Conservation (phyloP, 2,797 vertebrate species). For the Falco naumanni region DNA sequence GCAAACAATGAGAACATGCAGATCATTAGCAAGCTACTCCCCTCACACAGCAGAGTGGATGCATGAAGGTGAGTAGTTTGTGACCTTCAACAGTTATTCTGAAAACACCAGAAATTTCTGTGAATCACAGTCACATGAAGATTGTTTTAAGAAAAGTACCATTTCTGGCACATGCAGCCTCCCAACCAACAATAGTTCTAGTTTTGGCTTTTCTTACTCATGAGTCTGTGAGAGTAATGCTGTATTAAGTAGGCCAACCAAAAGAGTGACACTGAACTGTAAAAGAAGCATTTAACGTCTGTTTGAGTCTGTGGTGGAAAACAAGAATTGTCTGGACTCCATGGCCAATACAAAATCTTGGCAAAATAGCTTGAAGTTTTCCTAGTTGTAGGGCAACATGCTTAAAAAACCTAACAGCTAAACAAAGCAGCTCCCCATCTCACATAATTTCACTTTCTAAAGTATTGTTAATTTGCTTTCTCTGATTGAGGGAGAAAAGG, state of each 20-base stretch:
- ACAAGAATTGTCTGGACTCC: background rate
- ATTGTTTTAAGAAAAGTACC: background rate
- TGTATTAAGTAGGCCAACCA: background rate
- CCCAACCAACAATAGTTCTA: background rate
- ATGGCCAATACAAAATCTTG: background rate
- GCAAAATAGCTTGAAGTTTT: background rate
- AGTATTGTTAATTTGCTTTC: background rate
- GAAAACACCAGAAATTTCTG: background rate
- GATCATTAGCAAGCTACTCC: background rate
- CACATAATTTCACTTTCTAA: background rate
- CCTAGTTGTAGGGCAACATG: background rate
- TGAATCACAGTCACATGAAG: constrained; percentile 16
- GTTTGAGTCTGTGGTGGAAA: background rate
- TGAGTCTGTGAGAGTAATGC: background rate
- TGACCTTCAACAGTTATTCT: background rate
- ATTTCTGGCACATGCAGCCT: background rate
- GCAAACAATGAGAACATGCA: background rate
- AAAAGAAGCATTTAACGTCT: background rate
- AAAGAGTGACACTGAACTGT: background rate
- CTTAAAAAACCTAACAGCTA: background rate
- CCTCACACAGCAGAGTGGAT: background rate
- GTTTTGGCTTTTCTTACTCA: background rate
- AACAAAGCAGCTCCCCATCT: background rate
- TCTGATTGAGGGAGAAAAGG: background rate
- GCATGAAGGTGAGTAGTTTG: background rate